Percentiles rank a stretch among this genome's conserved stretches.
These are phyloP conservation scores for Barnardius zonarius DNA, from an alignment of 2,113 vertebrate genomes.

Conservation along the genomic window DNA sequence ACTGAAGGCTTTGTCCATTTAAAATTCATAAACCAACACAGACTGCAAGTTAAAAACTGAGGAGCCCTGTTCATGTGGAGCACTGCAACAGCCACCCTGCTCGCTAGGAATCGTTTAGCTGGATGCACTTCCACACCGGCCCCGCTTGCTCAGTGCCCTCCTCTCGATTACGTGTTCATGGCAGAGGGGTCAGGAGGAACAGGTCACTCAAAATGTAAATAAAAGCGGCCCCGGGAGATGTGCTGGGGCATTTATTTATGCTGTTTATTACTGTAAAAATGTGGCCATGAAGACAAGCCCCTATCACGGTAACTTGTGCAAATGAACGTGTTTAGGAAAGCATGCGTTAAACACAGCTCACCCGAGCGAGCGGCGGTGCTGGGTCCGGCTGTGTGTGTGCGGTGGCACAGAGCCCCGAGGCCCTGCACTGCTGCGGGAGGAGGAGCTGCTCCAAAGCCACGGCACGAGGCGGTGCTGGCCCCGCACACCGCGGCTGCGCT, in stretches of 20 bases:
- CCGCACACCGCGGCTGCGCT: rapidly evolving
- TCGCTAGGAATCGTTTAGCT: neutral
- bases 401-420: neutral
- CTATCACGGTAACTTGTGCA: neutral
- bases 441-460: neutral
- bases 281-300: constrained; percentile 12
- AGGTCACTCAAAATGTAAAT: constrained; percentile 21
- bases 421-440: neutral
- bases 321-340: neutral
- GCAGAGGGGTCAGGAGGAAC: neutral
- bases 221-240: neutral
- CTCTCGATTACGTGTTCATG: neutral
- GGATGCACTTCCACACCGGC: neutral
- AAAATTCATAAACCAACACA: constrained; percentile 39
- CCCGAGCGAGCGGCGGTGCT: neutral
- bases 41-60: neutral
- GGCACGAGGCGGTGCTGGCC: rapidly evolving
- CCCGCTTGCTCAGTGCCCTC: neutral
- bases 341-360: neutral
- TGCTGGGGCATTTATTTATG: neutral
- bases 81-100: neutral
- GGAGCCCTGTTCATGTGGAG: neutral
- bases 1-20: neutral
- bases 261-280: neutral
- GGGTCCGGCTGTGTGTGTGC: rapidly evolving